A percentile compares a stretch with the other conserved stretches of the same genome.
Conservation (phyloP, 1,140 invertebrate genomes). For the Neodiprion pinetum region DNA sequence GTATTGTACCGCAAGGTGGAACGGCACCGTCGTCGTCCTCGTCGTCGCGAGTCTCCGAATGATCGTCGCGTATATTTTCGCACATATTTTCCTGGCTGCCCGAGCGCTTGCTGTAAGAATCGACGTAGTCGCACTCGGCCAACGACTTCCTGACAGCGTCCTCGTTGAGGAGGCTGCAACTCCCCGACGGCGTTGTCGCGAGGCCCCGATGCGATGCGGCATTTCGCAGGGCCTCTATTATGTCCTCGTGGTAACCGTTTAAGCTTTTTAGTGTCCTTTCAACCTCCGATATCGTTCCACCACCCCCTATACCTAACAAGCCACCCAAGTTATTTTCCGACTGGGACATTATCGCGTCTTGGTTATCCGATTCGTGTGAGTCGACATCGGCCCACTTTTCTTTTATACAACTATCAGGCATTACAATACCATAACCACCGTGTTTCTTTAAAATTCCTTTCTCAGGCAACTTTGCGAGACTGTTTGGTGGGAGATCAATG, state of each 20-base stretch:
- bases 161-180: slow-evolving; percentile 66
- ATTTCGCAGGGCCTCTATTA: slow-evolving; percentile 84
- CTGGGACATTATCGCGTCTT: slow-evolving; percentile 70
- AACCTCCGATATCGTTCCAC: slow-evolving; percentile 75
- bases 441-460: slow-evolving; percentile 90
- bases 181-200: slow-evolving; percentile 67
- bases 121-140: slow-evolving; percentile 71
- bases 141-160: slow-evolving; percentile 70
- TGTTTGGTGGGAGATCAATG: slow-evolving; percentile 81
- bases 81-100: slow-evolving; percentile 72
- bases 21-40: slow-evolving; percentile 74
- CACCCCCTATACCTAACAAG: slow-evolving; percentile 60
- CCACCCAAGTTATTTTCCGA: slow-evolving; percentile 69
- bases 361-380: slow-evolving; percentile 72
- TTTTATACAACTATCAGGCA: slow-evolving; percentile 65
- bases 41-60: slow-evolving; percentile 63
- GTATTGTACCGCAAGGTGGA: slow-evolving; percentile 74
- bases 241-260: slow-evolving; percentile 92
- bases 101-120: slow-evolving; percentile 66
- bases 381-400: slow-evolving; percentile 72
- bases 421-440: slow-evolving; percentile 75
- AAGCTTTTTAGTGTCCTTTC: slow-evolving; percentile 84
- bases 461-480: slow-evolving; percentile 79
- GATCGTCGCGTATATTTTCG: slow-evolving; percentile 60
- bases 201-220: slow-evolving; percentile 76